These are phyloP conservation scores for Cynocephalus volans DNA, from an alignment of 2,113 vertebrate genomes.

Conservation along the genomic window DNA sequence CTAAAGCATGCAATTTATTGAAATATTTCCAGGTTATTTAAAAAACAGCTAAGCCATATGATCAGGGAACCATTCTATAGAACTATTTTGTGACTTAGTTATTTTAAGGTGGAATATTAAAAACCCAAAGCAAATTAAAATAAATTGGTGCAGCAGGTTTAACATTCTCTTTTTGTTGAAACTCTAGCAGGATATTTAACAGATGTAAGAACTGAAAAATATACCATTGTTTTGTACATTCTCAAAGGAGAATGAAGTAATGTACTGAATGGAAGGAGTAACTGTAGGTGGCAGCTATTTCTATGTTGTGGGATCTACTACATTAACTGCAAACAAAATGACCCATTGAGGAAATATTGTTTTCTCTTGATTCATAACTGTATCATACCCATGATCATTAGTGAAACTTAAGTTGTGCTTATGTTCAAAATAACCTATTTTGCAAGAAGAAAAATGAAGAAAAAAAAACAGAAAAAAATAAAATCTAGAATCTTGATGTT, in stretches of 20 bases:
- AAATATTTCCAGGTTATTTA: slow-evolving; percentile 60
- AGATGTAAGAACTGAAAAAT: background rate
- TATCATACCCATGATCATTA: background rate
- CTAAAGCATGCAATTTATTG: background rate
- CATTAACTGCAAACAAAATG: background rate
- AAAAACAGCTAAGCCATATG: slow-evolving; percentile 58
- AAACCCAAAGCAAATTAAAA: slow-evolving; percentile 43
- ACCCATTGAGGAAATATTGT: background rate
- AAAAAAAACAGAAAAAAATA: background rate
- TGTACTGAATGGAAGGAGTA: background rate
- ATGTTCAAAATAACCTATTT: background rate
- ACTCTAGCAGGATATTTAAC: background rate
- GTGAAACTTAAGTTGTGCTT: background rate
- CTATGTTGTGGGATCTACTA: background rate
- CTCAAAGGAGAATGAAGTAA: background rate
- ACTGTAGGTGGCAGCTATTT: background rate
- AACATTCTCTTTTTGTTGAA: background rate
- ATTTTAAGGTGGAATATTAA: slow-evolving; percentile 60
- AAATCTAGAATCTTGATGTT: background rate
- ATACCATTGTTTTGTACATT: background rate
- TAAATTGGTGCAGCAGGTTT: background rate
- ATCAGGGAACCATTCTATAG: slow-evolving; percentile 37
- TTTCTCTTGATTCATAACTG: background rate
- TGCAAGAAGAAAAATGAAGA: background rate
- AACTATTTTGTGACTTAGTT: slow-evolving; percentile 57